phyloP scores from a whole-genome alignment of 2,113 vertebrate genomes.

The Notechis scutatus region DNA sequence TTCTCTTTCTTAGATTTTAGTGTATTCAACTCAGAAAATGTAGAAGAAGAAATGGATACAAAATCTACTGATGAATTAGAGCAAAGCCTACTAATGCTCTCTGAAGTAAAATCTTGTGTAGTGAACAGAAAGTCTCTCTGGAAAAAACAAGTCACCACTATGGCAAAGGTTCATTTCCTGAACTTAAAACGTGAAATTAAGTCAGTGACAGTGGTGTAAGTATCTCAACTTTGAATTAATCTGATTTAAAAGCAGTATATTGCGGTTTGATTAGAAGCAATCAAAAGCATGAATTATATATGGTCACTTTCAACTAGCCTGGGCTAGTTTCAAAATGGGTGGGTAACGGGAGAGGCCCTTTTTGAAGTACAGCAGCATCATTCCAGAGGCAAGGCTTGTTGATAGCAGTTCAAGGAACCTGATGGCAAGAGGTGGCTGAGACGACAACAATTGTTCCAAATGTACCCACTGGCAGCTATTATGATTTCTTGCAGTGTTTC shows the following conservation, averaged over 20 bases:
- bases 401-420: not conserved
- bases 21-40: conserved; percentile 82
- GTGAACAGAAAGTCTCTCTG: conserved; percentile 78
- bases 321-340: not conserved
- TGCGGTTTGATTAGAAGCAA: fast-evolving
- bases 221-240: not conserved
- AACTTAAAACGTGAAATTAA: conserved; percentile 85
- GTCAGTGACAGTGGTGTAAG: conserved; percentile 76
- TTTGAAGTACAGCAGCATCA: not conserved
- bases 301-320: not conserved
- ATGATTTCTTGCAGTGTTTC: not conserved
- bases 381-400: not conserved
- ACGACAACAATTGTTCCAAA: not conserved
- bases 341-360: not conserved
- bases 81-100: conserved; percentile 84
- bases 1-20: conserved; percentile 82
- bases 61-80: conserved; percentile 81
- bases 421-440: not conserved
- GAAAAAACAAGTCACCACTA: conserved; percentile 85
- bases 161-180: conserved; percentile 88
- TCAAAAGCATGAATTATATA: fast-evolving
- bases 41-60: conserved; percentile 76
- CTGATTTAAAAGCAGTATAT: not conserved
- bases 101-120: conserved; percentile 68
- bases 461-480: not conserved